phyloP scores from a whole-genome alignment of 2,888 invertebrate species.

The Unio pictorum region DNA sequence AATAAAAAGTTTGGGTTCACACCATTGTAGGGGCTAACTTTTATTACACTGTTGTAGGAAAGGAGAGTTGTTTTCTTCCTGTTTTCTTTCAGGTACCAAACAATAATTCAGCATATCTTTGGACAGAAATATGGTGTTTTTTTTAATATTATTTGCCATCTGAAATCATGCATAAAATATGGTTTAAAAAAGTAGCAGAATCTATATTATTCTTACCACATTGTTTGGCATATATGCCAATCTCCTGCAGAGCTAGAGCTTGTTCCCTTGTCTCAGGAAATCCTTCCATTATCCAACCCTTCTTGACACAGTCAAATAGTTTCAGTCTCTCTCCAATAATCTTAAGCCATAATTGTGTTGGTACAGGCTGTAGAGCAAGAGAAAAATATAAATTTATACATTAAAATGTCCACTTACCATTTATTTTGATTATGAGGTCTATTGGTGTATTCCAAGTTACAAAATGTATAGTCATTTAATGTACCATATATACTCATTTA shows the following conservation, averaged over 20 bases:
- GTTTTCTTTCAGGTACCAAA: no score
- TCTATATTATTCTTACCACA: conserved; percentile 53
- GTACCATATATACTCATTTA: no score
- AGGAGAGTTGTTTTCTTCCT: no score
- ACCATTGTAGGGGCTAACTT: no score
- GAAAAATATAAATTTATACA: conserved; percentile 4
- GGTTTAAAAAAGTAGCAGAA: no score
- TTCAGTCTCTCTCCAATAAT: conserved; percentile 63
- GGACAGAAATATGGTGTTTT: no score
- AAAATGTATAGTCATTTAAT: background rate
- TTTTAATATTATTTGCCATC: no score
- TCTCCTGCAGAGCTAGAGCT: conserved; percentile 65
- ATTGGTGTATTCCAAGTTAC: background rate
- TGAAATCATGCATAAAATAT: no score
- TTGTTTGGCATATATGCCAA: conserved; percentile 70
- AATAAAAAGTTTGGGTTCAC: no score
- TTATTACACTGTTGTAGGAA: no score
- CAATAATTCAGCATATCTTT: no score
- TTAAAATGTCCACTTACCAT: background rate
- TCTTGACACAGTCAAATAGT: conserved; percentile 68
- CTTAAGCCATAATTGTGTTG: conserved; percentile 65
- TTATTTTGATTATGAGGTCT: background rate
- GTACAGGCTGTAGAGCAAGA: conserved; percentile 50
- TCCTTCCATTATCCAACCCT: conserved; percentile 71
- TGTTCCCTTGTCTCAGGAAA: conserved; percentile 70